Evolutionary conservation across 1,140 invertebrate genomes (phyloP).

Genomic region (Drosophila willistoni): DNA sequence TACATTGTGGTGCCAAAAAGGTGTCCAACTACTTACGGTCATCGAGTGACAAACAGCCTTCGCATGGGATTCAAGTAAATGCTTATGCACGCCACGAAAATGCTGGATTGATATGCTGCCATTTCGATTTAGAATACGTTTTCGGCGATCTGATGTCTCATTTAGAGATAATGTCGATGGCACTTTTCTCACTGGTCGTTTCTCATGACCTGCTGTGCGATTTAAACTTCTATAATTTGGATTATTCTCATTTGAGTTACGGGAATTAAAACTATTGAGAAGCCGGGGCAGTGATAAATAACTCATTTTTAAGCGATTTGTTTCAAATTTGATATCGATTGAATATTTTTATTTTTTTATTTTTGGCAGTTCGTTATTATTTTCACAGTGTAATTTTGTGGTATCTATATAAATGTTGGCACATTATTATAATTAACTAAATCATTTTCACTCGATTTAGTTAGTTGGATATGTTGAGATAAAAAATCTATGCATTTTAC

Average conservation of each 20-base stretch:
- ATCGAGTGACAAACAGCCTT: slow-evolving; percentile 88
- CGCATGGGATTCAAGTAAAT: slow-evolving; percentile 88
- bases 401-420: background rate
- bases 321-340: background rate
- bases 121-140: slow-evolving; percentile 73
- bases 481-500: slow-evolving; percentile 1
- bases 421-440: background rate
- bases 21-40: slow-evolving; percentile 86
- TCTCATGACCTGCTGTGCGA: slow-evolving; percentile 47
- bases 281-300: slow-evolving; percentile 67
- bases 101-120: slow-evolving; percentile 75
- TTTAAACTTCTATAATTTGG: slow-evolving; percentile 67
- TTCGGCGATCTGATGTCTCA: slow-evolving; percentile 54
- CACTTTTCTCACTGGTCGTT: slow-evolving; percentile 36
- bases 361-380: slow-evolving; percentile 2
- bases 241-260: slow-evolving; percentile 49
- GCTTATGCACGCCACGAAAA: slow-evolving; percentile 91
- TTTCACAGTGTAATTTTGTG: background rate
- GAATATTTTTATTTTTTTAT: background rate
- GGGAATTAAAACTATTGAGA: slow-evolving; percentile 37
- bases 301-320: slow-evolving; percentile 56
- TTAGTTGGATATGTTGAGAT: background rate
- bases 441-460: background rate
- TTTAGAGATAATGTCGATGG: slow-evolving; percentile 65
- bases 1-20: background rate